Conservation (phyloP, 2,888 invertebrate genomes). For the Thymelicus acteon region DNA sequence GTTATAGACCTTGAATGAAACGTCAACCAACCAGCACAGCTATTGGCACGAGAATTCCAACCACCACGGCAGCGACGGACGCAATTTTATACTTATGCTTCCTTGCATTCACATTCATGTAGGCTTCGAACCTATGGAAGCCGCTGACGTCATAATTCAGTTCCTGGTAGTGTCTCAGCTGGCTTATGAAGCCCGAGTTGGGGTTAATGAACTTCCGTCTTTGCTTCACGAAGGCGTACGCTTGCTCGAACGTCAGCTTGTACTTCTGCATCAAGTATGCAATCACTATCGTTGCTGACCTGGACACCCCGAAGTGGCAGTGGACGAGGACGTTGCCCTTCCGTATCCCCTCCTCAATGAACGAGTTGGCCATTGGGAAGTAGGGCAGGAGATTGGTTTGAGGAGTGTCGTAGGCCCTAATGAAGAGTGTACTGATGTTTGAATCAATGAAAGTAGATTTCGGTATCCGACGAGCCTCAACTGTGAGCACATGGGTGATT, state of each 20-base stretch:
- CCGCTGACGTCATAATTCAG: slow-evolving; percentile 69
- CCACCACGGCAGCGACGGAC: slow-evolving; percentile 65
- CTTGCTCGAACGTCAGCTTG: slow-evolving; percentile 92
- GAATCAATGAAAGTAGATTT: slow-evolving; percentile 65
- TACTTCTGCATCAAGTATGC: slow-evolving; percentile 97
- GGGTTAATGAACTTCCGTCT: slow-evolving; percentile 96
- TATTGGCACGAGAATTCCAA: slow-evolving; percentile 69
- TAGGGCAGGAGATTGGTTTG: slow-evolving; percentile 74
- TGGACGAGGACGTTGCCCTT: slow-evolving; percentile 92
- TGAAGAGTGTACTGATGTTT: slow-evolving; percentile 73
- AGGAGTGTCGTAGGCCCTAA: slow-evolving; percentile 78
- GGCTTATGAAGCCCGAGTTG: slow-evolving; percentile 97
- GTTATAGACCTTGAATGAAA: slow-evolving; percentile 28
- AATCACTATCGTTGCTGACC: slow-evolving; percentile 97
- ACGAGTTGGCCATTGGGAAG: slow-evolving; percentile 79
- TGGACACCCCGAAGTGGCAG: slow-evolving; percentile 97
- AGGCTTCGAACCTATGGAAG: slow-evolving; percentile 68
- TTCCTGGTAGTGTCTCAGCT: slow-evolving; percentile 88
- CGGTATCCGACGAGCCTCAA: slow-evolving; percentile 72
- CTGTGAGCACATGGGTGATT: slow-evolving; percentile 79
- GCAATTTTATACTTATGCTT: slow-evolving; percentile 74
- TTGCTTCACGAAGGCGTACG: slow-evolving; percentile 93
- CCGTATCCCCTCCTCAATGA: slow-evolving; percentile 85
- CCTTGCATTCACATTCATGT: slow-evolving; percentile 68
- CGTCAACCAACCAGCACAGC: slow-evolving; percentile 65